phyloP scores from a whole-genome alignment of 2,888 invertebrate genomes.

The Apodemia mormo region DNA sequence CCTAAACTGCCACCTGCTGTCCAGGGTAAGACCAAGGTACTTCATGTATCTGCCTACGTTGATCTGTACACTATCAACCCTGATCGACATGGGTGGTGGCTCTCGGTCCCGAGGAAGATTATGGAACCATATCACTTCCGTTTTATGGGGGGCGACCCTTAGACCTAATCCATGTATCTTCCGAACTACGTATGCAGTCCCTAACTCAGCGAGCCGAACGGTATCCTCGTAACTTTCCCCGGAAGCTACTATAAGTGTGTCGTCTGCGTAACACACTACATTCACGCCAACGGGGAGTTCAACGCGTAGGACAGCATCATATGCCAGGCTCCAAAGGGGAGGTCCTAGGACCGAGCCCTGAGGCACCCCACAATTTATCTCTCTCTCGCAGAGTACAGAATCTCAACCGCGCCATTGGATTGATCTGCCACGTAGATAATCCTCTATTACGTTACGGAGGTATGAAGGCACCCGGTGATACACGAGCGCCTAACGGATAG shows the following conservation, averaged over 20 bases:
- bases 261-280: not conserved
- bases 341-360: no score
- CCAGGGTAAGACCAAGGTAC: no score
- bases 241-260: no score
- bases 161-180: not conserved
- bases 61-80: not conserved
- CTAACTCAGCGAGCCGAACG: not conserved
- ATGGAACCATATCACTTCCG: constrained; percentile 24
- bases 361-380: not conserved
- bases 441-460: no score
- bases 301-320: not conserved
- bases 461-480: no score
- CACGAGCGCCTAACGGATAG: no score
- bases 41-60: no score
- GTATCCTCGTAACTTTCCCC: not conserved
- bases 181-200: not conserved
- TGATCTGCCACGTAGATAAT: no score
- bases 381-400: no score
- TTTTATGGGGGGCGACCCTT: no score
- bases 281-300: not conserved
- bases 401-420: not conserved
- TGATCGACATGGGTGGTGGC: not conserved
- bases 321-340: not conserved
- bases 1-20: no score
- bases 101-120: not conserved